Conservation (phyloP, 2,797 vertebrate species). For the Odontamblyopus lacepedii region DNA sequence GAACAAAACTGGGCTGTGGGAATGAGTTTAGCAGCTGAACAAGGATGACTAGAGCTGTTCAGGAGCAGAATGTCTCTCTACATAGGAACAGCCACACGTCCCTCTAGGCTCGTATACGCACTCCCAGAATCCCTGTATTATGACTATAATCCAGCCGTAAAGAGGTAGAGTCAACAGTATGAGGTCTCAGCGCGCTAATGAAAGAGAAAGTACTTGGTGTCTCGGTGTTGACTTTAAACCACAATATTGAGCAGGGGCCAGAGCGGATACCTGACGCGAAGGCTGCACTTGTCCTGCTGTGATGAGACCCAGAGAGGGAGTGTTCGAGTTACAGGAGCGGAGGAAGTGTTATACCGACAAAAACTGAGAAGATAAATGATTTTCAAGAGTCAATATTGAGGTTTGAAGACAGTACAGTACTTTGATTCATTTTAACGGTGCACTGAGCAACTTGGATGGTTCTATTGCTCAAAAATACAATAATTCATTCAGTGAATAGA, state of each 20-base stretch:
- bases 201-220: slow-evolving; percentile 48
- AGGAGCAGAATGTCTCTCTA: slow-evolving; percentile 18
- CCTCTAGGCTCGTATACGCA: slow-evolving; percentile 43
- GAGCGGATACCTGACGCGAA: slow-evolving; percentile 34
- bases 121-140: slow-evolving; percentile 42
- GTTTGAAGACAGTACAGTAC: background rate
- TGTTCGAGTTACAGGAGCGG: background rate
- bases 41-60: slow-evolving; percentile 22
- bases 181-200: slow-evolving; percentile 58
- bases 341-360: background rate
- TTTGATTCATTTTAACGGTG: background rate
- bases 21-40: slow-evolving; percentile 62
- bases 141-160: slow-evolving; percentile 53
- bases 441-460: too few relatives aligned
- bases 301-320: slow-evolving; percentile 19
- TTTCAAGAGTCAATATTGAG: background rate
- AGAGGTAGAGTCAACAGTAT: slow-evolving; percentile 36
- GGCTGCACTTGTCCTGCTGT: slow-evolving; percentile 9
- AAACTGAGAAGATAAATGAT: slow-evolving; percentile 3
- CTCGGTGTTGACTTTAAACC: slow-evolving; percentile 48
- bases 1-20: slow-evolving; percentile 43
- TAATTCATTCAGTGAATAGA: too few relatives aligned
- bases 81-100: slow-evolving; percentile 37
- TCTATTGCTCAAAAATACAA: too few relatives aligned
- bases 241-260: slow-evolving; percentile 32